Percentiles rank a stretch among this genome's conserved stretches.
phyloP scores from a whole-genome alignment of 2,888 invertebrate species.

The Drosophila paranaensis region DNA sequence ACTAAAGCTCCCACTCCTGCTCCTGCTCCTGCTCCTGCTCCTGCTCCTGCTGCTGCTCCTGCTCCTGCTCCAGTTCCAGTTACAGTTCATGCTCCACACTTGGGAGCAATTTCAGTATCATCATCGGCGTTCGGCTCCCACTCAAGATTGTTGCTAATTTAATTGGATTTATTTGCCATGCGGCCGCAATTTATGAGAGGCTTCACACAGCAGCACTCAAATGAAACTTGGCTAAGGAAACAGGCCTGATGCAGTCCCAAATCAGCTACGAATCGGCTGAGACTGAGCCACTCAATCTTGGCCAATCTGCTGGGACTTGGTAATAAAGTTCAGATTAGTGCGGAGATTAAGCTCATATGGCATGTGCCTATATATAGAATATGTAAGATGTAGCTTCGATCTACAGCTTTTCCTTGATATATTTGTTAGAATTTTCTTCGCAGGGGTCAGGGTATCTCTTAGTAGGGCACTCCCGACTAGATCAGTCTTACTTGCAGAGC shows the following conservation, averaged over 20 bases:
- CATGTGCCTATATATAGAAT: no score
- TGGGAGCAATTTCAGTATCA: constrained; percentile 8
- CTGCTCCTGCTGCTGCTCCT: background rate
- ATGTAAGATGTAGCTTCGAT: no score
- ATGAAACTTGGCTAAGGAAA: background rate
- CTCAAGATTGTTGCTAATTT: constrained; percentile 73
- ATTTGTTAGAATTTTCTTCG: no score
- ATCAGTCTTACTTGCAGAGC: no score
- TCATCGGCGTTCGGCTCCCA: constrained; percentile 37
- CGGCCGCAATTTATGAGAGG: constrained; percentile 56
- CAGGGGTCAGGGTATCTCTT: no score
- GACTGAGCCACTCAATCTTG: background rate
- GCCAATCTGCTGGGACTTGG: background rate
- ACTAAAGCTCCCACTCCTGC: constrained; percentile 3
- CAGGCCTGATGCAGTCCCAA: background rate
- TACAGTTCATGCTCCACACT: background rate
- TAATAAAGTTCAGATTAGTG: background rate
- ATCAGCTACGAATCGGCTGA: background rate
- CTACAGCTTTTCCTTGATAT: no score
- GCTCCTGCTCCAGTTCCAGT: background rate
- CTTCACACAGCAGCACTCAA: background rate
- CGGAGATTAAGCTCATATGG: background rate
- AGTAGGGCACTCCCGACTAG: no score
- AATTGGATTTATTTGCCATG: constrained; percentile 73
- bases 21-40: background rate